Evolutionary conservation across 2,888 invertebrate genomes (phyloP).

Genomic region (Frankliniella intonsa): DNA sequence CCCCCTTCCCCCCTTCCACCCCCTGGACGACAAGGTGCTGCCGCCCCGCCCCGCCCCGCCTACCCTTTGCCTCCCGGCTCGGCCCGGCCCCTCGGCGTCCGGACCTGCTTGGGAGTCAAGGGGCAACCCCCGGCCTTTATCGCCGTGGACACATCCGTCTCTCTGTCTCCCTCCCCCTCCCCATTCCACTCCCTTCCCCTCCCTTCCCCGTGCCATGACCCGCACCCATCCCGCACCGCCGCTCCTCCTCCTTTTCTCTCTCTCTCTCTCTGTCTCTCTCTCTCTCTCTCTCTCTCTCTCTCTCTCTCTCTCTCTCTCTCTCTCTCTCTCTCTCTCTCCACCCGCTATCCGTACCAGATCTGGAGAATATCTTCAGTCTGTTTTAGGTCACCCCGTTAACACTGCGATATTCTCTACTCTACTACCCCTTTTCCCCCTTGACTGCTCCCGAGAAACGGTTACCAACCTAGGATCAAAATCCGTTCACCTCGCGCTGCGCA

Average conservation of each 20-base stretch:
- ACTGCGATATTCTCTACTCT: too few species aligned
- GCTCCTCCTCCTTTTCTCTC: not conserved
- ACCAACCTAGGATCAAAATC: too few species aligned
- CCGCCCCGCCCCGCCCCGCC: not conserved
- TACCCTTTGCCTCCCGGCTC: not conserved
- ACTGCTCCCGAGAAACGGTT: too few species aligned
- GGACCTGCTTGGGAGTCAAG: constrained; percentile 1
- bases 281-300: too few species aligned
- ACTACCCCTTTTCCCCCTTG: too few species aligned
- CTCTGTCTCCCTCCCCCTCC: not conserved
- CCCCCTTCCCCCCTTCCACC: not conserved
- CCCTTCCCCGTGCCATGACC: not conserved
- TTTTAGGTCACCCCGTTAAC: too few species aligned
- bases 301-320: too few species aligned
- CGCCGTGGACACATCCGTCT: constrained; percentile 11
- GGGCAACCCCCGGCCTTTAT: constrained; percentile 9
- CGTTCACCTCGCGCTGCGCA: too few species aligned
- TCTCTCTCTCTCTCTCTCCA: too few species aligned
- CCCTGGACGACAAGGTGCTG: not conserved
- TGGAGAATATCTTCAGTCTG: too few species aligned
- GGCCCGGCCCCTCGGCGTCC: not conserved
- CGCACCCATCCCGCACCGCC: not conserved
- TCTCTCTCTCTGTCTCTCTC: not conserved
- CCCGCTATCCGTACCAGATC: too few species aligned
- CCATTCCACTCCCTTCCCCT: not conserved